Conservation (phyloP, 2,797 vertebrate species). For the Prionace glauca region DNA sequence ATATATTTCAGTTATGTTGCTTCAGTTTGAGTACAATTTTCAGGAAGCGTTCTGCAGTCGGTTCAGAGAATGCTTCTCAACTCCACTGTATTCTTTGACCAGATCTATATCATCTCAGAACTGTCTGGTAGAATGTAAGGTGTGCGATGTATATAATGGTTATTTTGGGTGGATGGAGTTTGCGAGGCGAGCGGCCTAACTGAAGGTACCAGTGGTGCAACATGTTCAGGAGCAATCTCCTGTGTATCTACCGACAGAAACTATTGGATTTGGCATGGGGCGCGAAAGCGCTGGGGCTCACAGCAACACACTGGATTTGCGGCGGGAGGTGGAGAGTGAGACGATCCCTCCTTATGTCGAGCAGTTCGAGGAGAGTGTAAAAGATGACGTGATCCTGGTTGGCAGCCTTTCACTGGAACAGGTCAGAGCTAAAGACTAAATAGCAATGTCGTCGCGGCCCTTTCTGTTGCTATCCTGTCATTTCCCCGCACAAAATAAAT, state of each 20-base stretch:
- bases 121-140: neutral
- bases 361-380: conserved; percentile 71
- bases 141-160: neutral
- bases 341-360: conserved; percentile 63
- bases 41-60: neutral
- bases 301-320: conserved; percentile 48
- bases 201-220: neutral
- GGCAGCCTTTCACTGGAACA: conserved; percentile 77
- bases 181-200: neutral
- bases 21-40: neutral
- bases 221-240: neutral
- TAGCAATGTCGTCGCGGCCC: conserved; percentile 62
- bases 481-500: conserved; percentile 45
- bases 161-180: neutral
- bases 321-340: conserved; percentile 54
- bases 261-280: conserved; percentile 46
- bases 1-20: neutral
- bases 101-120: neutral
- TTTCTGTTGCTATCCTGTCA: conserved; percentile 45
- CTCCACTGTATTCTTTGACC: neutral
- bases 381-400: conserved; percentile 76
- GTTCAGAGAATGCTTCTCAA: neutral
- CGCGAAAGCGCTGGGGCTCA: conserved; percentile 44
- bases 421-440: conserved; percentile 74
- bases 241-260: conserved; percentile 22